A percentile compares a stretch with the other conserved stretches of the same genome.
These are phyloP conservation scores for Ditula angustiorana DNA, from an alignment of 2,888 invertebrate genomes.

Conservation along the genomic window DNA sequence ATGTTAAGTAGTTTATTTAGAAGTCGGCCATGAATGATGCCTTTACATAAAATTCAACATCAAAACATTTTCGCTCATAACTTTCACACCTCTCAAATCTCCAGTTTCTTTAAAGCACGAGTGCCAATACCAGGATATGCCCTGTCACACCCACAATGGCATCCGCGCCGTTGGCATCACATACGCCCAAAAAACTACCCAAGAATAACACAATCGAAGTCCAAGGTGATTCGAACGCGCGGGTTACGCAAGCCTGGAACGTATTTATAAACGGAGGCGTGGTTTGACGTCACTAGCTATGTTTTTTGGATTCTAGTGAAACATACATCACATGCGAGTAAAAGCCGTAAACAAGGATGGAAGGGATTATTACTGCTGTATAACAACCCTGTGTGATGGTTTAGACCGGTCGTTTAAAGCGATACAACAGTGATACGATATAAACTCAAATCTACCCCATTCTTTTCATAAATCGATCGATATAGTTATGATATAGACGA, in stretches of 20 bases:
- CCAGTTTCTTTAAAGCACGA: neutral
- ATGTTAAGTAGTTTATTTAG: too few species aligned
- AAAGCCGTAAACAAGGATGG: neutral
- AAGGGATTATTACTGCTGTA: too few species aligned
- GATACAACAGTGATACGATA: too few species aligned
- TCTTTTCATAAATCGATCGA: too few species aligned
- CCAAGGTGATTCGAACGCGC: slow-evolving; percentile 35
- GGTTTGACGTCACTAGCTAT: slow-evolving; percentile 28
- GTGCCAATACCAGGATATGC: neutral
- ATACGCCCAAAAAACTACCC: slow-evolving; percentile 3
- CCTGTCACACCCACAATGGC: neutral
- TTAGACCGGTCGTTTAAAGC: too few species aligned
- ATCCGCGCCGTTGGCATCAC: neutral
- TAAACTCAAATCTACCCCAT: too few species aligned
- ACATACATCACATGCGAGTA: neutral
- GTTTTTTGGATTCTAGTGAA: slow-evolving; percentile 1
- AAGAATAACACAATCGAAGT: slow-evolving; percentile 22
- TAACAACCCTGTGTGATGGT: too few species aligned
- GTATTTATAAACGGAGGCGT: slow-evolving; percentile 25
- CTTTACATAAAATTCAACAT: too few species aligned
- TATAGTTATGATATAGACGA: too few species aligned
- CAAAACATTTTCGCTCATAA: neutral
- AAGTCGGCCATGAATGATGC: too few species aligned
- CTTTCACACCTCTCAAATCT: neutral
- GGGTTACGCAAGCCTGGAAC: slow-evolving; percentile 27